Base-by-base conservation (phyloP, 2,113 vertebrate genomes). In the Rhinopomastus cyanomelas region DNA sequence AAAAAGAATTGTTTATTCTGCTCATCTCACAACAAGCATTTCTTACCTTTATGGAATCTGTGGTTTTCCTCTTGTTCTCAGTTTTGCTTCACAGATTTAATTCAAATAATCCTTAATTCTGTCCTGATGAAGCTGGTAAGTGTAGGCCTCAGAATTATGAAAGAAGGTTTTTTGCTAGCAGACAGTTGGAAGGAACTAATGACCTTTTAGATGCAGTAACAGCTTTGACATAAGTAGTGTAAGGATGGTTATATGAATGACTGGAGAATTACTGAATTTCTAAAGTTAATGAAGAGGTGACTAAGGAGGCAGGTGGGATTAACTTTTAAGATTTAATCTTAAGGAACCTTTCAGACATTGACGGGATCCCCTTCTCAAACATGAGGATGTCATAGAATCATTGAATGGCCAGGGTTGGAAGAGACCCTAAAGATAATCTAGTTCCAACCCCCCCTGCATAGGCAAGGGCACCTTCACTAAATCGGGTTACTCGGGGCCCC, bases 41-140 rank as follows among this genome's bases (percentile, higher is more conserved):
- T 55, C 44, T 85, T 73, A 67, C 30, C 1, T 0, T 81, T 56
- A n/a, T 4, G 25, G 36, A 85, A 65, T 69, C 56, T 83, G 74
- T 87, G 67, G 49, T 83, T 92, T 90, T 93, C 62, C 44, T 85
- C 80, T 77, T 87, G 61, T 55, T 51, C 36, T 91, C 55, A 61
- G 1, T 77, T 87, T 91, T 79, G 59, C 64, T 82, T 92, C 72
- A 65, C 16, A 61, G 72, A 34, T 76, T 91, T 78, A 55, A 73
- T 81, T 85, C 81, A 37, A 72, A 72, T 79, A 49, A 76, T 17
- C n/a, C 34, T 75, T 85, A 65, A 68, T 80, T 76, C 49, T 55
- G 8, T 51, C 21, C 18, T 80, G 6, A 57, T 76, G 39, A 37
- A 87, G 21, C 34, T 82, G 59, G 85, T 59, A 30, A 68, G 19